These are phyloP conservation scores for Seriola dumerili DNA, from an alignment of 2,113 vertebrate genomes.

Conservation along the genomic window DNA sequence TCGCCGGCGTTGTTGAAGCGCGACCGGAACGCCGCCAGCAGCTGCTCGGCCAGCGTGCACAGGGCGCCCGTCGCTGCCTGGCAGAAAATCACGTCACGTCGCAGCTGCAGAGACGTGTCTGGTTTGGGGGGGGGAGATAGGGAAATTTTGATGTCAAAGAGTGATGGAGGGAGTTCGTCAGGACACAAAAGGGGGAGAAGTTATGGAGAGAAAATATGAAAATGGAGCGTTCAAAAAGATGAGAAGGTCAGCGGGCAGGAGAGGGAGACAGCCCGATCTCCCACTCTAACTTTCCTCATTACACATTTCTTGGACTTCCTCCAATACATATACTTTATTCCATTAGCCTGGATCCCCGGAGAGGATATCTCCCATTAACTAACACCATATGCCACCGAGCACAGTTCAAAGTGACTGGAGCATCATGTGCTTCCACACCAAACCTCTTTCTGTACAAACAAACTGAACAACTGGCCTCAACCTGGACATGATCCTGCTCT, in stretches of 20 bases:
- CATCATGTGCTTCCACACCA: conserved; percentile 27
- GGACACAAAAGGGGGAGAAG: not conserved
- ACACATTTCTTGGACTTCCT: conserved; percentile 29
- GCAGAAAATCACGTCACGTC: conserved; percentile 95
- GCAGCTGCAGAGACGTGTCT: conserved; percentile 95
- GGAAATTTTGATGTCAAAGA: conserved; percentile 1
- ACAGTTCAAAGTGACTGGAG: conserved; percentile 48
- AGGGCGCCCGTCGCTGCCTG: conserved; percentile 92
- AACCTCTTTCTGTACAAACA: conserved; percentile 21
- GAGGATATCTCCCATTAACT: conserved; percentile 54
- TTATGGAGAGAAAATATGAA: not conserved
- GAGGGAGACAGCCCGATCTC: not conserved
- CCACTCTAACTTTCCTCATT: conserved; percentile 24
- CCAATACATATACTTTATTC: conserved; percentile 30
- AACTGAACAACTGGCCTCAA: conserved; percentile 10
- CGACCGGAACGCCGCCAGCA: conserved; percentile 91
- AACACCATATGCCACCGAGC: conserved; percentile 53
- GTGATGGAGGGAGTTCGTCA: not conserved
- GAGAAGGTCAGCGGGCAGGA: conserved; percentile 1
- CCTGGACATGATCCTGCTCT: not conserved
- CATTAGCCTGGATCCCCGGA: conserved; percentile 35
- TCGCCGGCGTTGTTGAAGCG: conserved; percentile 97
- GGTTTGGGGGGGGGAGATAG: conserved; percentile 11
- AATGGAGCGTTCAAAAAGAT: not conserved
- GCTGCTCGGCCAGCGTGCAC: conserved; percentile 93